A percentile compares a stretch with the other conserved stretches of the same genome.
phyloP scores from a whole-genome alignment of 2,888 invertebrate species.

The Drosophila gaucha region DNA sequence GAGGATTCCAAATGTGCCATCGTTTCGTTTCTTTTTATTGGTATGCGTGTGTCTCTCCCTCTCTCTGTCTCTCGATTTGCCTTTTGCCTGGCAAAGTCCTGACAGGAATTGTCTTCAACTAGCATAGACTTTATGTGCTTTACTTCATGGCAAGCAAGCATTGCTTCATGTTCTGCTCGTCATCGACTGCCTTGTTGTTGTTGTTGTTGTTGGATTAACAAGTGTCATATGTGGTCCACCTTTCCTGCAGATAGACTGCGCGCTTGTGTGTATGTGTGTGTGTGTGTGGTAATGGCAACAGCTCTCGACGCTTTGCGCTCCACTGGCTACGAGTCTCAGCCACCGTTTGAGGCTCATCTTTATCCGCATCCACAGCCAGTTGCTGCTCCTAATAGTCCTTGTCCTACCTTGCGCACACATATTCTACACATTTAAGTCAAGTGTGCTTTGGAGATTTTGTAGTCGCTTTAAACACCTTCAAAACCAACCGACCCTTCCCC shows the following conservation, averaged over 20 bases:
- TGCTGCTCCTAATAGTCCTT: conserved; percentile 32
- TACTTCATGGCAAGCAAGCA: conserved; percentile 22
- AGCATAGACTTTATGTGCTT: conserved; percentile 49
- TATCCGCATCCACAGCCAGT: conserved; percentile 11
- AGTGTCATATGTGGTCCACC: conserved; percentile 74
- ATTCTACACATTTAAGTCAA: conserved; percentile 75
- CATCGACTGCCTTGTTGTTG: conserved; percentile 28
- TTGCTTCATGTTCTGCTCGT: conserved; percentile 53
- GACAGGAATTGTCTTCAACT: conserved; percentile 72
- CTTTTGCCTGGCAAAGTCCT: conserved; percentile 32
- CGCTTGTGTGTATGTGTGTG: no score
- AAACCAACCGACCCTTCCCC: neutral
- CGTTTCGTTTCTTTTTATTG: conserved; percentile 76
- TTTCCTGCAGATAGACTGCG: neutral
- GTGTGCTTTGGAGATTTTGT: conserved; percentile 80
- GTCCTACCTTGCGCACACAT: conserved; percentile 33
- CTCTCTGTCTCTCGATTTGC: neutral
- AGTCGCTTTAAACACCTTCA: conserved; percentile 65
- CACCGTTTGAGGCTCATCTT: neutral
- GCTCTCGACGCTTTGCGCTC: conserved; percentile 50
- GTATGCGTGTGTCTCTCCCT: conserved; percentile 50
- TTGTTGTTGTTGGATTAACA: conserved; percentile 70
- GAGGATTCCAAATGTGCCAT: conserved; percentile 82
- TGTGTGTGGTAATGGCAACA: conserved; percentile 57
- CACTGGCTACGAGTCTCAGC: conserved; percentile 41